Conservation (phyloP, 2,888 invertebrate genomes). For the Dicyrtomina minuta region DNA sequence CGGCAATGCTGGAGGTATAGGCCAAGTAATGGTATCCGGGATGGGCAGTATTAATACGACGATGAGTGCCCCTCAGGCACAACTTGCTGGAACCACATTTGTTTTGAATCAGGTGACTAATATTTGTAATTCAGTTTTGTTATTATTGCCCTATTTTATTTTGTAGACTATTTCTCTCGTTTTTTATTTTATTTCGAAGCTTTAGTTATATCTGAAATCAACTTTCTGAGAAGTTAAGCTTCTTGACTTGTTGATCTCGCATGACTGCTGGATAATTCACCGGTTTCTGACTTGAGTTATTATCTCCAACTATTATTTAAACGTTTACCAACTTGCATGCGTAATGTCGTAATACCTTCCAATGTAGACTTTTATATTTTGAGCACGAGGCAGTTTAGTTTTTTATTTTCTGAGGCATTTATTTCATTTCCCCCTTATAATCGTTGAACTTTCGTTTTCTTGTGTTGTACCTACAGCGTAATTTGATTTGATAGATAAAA, state of each 20-base stretch:
- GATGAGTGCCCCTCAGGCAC: conserved; percentile 40
- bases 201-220: not conserved
- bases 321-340: not conserved
- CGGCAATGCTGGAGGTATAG: conserved; percentile 40
- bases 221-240: not conserved
- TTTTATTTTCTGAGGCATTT: not conserved
- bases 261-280: too few relatives aligned
- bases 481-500: not conserved
- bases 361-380: not conserved
- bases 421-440: not conserved
- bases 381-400: not conserved
- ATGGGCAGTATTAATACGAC: conserved; percentile 40
- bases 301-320: too few relatives aligned
- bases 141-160: not conserved
- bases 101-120: conserved; percentile 51
- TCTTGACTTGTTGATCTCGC: too few relatives aligned
- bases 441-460: not conserved
- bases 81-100: conserved; percentile 49
- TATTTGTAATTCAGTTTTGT: not conserved
- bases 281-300: too few relatives aligned
- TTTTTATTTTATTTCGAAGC: conserved; percentile 3
- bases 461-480: not conserved
- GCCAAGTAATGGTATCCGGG: conserved; percentile 50
- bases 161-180: not conserved
- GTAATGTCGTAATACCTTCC: not conserved